Conservation (phyloP, 1,140 invertebrate genomes). For the Aphelinus certus region DNA sequence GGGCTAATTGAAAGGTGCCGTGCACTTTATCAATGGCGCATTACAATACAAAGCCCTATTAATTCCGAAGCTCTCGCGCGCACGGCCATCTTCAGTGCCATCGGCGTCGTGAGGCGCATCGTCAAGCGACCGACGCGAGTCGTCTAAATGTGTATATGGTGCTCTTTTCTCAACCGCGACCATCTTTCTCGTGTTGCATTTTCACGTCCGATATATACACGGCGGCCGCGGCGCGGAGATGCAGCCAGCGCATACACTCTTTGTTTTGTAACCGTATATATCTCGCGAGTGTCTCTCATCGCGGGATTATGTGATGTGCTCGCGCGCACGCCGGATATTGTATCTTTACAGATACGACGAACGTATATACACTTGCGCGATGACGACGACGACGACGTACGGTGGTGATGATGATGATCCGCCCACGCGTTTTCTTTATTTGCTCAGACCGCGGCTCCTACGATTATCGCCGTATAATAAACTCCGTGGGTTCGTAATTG, state of each 20-base stretch:
- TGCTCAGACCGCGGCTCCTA: neutral
- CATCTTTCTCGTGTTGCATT: too few relatives aligned
- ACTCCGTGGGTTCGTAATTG: neutral
- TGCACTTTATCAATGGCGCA: neutral
- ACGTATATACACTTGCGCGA: too few relatives aligned
- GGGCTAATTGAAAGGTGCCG: neutral
- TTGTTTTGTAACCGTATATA: constrained; percentile 30
- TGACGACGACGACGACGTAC: too few relatives aligned
- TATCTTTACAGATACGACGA: too few relatives aligned
- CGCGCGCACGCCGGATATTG: too few relatives aligned
- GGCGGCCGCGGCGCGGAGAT: neutral
- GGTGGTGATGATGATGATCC: neutral
- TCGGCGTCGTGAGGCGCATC: neutral
- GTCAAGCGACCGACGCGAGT: neutral
- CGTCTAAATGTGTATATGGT: constrained; percentile 1
- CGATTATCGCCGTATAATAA: neutral
- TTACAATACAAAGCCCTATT: constrained; percentile 24
- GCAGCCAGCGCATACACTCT: neutral
- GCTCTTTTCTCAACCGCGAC: too few relatives aligned
- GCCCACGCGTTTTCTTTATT: neutral
- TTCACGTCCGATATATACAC: neutral
- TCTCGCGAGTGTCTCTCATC: neutral
- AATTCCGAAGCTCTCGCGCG: neutral
- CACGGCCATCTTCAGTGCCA: neutral
- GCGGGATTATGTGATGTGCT: too few relatives aligned